phyloP scores from a whole-genome alignment of 2,888 invertebrate genomes.

The Cacoxenus indagator region DNA sequence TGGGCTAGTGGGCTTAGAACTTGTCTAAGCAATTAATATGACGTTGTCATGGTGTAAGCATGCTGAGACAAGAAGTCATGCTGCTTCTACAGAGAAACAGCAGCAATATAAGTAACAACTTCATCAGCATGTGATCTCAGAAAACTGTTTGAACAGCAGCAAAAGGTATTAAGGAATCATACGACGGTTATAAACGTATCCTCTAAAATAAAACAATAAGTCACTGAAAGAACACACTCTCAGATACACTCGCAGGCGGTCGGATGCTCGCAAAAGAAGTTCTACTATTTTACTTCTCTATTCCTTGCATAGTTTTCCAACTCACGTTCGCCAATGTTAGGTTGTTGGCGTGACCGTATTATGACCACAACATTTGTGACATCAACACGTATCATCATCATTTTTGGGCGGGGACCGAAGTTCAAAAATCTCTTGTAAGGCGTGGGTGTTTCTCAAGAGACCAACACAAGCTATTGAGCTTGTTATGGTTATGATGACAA shows the following conservation, averaged over 20 bases:
- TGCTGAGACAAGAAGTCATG: neutral
- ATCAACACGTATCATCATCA: neutral
- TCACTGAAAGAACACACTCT: neutral
- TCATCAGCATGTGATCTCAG: neutral
- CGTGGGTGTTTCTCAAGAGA: neutral
- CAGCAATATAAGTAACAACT: neutral
- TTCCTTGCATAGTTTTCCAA: neutral
- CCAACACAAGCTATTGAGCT: neutral
- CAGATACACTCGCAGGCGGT: neutral
- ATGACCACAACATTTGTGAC: neutral
- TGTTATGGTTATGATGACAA: neutral
- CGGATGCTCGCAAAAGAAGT: no score
- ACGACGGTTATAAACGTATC: neutral
- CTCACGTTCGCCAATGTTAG: neutral
- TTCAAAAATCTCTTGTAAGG: neutral
- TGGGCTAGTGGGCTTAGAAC: no score
- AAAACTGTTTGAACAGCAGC: neutral
- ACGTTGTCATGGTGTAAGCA: slow-evolving; percentile 17
- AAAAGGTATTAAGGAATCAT: neutral
- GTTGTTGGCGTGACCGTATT: no score
- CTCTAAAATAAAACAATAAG: slow-evolving; percentile 10
- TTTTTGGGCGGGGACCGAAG: neutral
- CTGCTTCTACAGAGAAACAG: neutral
- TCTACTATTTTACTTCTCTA: neutral
- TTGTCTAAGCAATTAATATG: slow-evolving; percentile 11